These are phyloP conservation scores for Leptarthrus brevirostris DNA, from an alignment of 2,888 invertebrate genomes.

Conservation along the genomic window DNA sequence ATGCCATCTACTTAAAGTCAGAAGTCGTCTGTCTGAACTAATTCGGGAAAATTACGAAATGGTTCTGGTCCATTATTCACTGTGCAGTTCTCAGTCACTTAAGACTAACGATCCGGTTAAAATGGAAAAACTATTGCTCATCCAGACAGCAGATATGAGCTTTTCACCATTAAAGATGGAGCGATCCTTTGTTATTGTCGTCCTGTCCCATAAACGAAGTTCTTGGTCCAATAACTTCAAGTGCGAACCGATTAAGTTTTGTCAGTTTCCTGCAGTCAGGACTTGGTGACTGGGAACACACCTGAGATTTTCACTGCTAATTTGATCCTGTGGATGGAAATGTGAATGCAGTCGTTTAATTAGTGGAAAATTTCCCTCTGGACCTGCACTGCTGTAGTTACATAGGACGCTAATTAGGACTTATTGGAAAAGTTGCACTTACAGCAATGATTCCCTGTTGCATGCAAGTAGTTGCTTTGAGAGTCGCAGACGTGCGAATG, in stretches of 20 bases:
- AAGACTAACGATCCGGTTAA: not conserved
- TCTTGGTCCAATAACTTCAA: not conserved
- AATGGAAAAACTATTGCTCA: too few relatives aligned
- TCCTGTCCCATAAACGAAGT: too few relatives aligned
- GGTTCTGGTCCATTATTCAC: constrained; percentile 11
- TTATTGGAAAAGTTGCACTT: constrained; percentile 38
- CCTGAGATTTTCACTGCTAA: constrained; percentile 35
- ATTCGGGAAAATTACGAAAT: constrained; percentile 11
- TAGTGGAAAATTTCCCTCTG: constrained; percentile 3
- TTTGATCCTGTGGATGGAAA: too few relatives aligned
- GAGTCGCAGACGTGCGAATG: constrained; percentile 14
- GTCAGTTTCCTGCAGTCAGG: not conserved
- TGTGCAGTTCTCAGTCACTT: not conserved
- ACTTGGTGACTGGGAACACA: not conserved
- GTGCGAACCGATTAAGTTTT: constrained; percentile 9
- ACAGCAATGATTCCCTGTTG: constrained; percentile 10
- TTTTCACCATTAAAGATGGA: too few relatives aligned
- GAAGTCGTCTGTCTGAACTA: constrained; percentile 14
- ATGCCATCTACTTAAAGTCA: constrained; percentile 26
- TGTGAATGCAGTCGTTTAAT: constrained; percentile 28
- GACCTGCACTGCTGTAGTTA: not conserved
- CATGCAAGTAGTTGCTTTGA: not conserved
- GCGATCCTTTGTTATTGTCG: too few relatives aligned
- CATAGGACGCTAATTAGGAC: constrained; percentile 10
- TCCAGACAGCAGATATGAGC: too few relatives aligned